These are phyloP conservation scores for Bombus cullumanus DNA, from an alignment of 1,140 invertebrate species.

Conservation along the genomic window DNA sequence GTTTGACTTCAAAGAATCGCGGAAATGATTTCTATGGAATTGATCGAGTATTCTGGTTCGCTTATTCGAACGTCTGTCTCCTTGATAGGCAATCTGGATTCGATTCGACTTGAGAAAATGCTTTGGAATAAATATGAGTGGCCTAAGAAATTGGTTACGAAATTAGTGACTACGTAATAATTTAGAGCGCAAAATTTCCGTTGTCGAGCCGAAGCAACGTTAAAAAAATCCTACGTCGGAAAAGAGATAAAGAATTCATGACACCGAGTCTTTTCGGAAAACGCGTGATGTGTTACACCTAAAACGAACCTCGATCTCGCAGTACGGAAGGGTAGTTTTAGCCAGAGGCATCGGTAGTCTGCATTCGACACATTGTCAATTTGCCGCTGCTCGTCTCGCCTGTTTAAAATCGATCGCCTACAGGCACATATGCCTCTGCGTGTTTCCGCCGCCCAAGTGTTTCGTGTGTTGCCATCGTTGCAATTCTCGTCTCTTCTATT, in stretches of 20 bases:
- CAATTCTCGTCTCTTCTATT: background rate
- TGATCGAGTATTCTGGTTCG: background rate
- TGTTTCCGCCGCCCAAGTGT: slow-evolving; percentile 56
- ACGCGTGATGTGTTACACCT: background rate
- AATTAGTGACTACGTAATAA: background rate
- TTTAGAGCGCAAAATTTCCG: background rate
- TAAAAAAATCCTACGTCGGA: no score
- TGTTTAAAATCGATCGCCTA: slow-evolving; percentile 79
- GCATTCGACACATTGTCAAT: slow-evolving; percentile 82
- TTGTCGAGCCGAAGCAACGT: background rate
- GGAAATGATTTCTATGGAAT: background rate
- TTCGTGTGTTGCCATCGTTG: slow-evolving; percentile 28
- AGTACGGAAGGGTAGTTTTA: slow-evolving; percentile 72
- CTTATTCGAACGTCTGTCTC: background rate
- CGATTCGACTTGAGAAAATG: background rate
- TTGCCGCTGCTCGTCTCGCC: slow-evolving; percentile 73
- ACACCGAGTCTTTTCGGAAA: background rate
- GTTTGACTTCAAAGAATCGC: background rate
- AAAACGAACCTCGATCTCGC: slow-evolving; percentile 52
- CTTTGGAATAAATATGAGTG: background rate
- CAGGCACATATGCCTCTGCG: slow-evolving; percentile 67
- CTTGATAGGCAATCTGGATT: background rate
- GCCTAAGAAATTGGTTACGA: background rate
- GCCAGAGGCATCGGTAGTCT: slow-evolving; percentile 76
- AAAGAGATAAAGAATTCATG: background rate